phyloP scores from a whole-genome alignment of 1,140 invertebrate species.

The Platorchestia sp. region DNA sequence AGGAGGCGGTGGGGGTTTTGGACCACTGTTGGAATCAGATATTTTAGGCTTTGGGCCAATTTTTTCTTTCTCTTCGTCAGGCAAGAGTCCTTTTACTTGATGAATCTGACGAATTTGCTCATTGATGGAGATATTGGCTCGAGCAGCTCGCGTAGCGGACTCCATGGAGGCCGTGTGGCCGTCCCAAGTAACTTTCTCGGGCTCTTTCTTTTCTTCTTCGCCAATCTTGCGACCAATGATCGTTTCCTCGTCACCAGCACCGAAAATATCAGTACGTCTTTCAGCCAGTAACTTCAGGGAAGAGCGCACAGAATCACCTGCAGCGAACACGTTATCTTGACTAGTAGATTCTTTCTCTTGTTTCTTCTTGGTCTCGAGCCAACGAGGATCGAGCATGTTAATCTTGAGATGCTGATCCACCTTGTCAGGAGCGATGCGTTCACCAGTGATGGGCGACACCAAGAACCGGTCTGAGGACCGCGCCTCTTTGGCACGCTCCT shows the following conservation, averaged over 20 bases:
- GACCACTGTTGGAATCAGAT: conserved; percentile 54
- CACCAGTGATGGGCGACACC: conserved; percentile 98
- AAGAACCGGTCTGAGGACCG: conserved; percentile 86
- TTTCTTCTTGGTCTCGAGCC: conserved; percentile 96
- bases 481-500: conserved; percentile 56
- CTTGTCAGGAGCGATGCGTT: conserved; percentile 96
- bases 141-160: conserved; percentile 88
- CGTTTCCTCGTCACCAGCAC: conserved; percentile 97
- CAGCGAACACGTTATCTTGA: conserved; percentile 89
- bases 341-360: conserved; percentile 85
- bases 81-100: conserved; percentile 90
- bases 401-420: conserved; percentile 98
- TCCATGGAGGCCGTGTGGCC: conserved; percentile 97
- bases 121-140: conserved; percentile 95
- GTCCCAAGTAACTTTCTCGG: conserved; percentile 90
- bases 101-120: conserved; percentile 98
- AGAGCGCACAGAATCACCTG: conserved; percentile 86
- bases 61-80: conserved; percentile 94
- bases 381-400: conserved; percentile 95
- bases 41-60: conserved; percentile 75
- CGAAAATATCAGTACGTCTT: conserved; percentile 99
- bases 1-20: conserved; percentile 56
- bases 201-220: conserved; percentile 90
- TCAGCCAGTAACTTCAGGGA: conserved; percentile 97
- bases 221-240: conserved; percentile 99